Percentiles rank a stretch among this genome's conserved stretches.
These are phyloP conservation scores for Lepidocyrtoides sp. DNA, from an alignment of 2,888 invertebrate genomes.

Conservation along the genomic window DNA sequence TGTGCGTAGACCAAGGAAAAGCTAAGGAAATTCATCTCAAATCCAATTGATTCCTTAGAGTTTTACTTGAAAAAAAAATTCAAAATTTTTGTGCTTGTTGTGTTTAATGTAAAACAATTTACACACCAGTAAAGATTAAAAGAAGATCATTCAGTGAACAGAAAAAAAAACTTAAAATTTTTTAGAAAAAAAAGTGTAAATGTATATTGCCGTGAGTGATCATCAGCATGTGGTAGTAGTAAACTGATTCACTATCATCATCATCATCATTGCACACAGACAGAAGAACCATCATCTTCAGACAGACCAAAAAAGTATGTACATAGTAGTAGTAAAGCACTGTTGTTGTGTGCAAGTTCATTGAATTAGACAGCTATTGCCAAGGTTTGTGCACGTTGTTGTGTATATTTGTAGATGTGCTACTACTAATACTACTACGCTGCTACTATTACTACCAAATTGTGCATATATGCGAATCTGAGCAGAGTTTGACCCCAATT, in stretches of 20 bases:
- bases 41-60: background rate
- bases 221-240: slow-evolving; percentile 40
- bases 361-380: slow-evolving; percentile 77
- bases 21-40: background rate
- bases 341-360: slow-evolving; percentile 72
- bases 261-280: slow-evolving; percentile 32
- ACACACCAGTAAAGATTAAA: background rate
- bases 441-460: background rate
- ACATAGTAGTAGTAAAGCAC: background rate
- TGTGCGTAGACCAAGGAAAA: background rate
- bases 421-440: background rate
- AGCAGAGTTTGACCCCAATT: slow-evolving; percentile 71
- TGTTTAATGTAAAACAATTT: background rate
- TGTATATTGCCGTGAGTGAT: slow-evolving; percentile 51
- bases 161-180: background rate
- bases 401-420: slow-evolving; percentile 27
- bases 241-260: background rate
- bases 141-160: background rate
- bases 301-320: slow-evolving; percentile 17
- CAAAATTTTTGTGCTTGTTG: background rate
- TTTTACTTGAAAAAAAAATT: background rate
- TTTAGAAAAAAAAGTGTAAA: slow-evolving; percentile 17
- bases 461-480: slow-evolving; percentile 32
- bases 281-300: slow-evolving; percentile 55
- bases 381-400: slow-evolving; percentile 79